Conservation (phyloP, 2,888 invertebrate species). For the Terebella lapidaria region DNA sequence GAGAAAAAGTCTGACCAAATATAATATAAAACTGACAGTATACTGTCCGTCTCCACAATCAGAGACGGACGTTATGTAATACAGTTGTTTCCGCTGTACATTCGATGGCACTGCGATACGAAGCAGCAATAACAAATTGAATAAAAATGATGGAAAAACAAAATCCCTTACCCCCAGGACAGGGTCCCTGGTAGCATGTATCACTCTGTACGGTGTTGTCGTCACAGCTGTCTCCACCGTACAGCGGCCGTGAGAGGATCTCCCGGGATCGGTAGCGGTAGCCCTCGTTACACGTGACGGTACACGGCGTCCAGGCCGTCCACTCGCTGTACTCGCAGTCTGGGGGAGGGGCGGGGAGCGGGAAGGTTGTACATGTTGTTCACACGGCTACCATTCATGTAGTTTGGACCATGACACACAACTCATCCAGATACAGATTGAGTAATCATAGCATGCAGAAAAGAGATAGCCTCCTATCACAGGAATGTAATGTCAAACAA, state of each 20-base stretch:
- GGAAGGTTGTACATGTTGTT: too few species aligned
- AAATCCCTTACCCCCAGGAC: neutral
- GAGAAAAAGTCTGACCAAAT: too few species aligned
- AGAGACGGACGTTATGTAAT: too few species aligned
- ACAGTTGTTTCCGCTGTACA: neutral
- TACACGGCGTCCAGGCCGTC: slow-evolving; percentile 10
- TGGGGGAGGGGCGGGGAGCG: too few species aligned
- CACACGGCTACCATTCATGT: too few species aligned
- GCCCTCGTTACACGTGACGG: slow-evolving; percentile 10
- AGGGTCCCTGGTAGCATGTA: neutral
- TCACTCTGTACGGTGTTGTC: neutral
- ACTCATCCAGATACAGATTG: too few species aligned
- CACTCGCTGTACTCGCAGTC: slow-evolving; percentile 14
- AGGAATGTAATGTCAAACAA: too few species aligned
- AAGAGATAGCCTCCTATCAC: neutral
- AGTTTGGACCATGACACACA: too few species aligned
- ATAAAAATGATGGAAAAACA: neutral
- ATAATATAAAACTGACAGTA: too few species aligned
- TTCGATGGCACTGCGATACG: too few species aligned
- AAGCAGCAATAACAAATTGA: neutral
- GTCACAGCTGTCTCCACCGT: neutral
- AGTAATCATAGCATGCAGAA: too few species aligned
- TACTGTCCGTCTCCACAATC: too few species aligned
- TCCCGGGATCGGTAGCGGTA: neutral
- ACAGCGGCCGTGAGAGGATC: neutral